A percentile compares a stretch with the other conserved stretches of the same genome.
phyloP scores from a whole-genome alignment of 2,797 vertebrate genomes.

The Urosaurus nigricauda region DNA sequence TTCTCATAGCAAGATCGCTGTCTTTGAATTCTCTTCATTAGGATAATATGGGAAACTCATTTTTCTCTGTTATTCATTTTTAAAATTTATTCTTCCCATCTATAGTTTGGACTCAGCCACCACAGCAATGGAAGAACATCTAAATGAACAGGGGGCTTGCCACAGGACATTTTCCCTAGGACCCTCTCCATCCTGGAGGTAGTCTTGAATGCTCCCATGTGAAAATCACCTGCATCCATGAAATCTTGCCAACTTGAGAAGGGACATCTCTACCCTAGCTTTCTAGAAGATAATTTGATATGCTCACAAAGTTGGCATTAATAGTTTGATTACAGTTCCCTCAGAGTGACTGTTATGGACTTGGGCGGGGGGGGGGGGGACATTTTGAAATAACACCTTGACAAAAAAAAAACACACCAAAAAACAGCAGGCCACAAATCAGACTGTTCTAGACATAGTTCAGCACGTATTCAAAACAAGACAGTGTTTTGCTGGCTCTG shows the following conservation, averaged over 20 bases:
- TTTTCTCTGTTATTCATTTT: too few relatives aligned
- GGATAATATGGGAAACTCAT: too few relatives aligned
- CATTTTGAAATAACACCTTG: neutral
- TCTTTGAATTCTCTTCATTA: too few relatives aligned
- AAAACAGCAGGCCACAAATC: neutral
- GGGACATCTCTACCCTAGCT: neutral
- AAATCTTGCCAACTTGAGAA: neutral
- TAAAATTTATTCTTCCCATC: too few relatives aligned
- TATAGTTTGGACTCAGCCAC: neutral
- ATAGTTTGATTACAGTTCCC: neutral
- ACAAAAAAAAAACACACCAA: neutral
- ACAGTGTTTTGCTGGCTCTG: constrained; percentile 10
- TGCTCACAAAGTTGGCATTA: neutral
- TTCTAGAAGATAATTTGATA: neutral
- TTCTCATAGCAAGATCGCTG: too few relatives aligned
- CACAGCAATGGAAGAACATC: neutral
- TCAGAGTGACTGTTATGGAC: neutral
- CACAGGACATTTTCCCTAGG: neutral
- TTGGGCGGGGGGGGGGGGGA: too few relatives aligned
- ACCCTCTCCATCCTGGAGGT: too few relatives aligned
- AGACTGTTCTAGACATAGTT: neutral
- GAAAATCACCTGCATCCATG: neutral
- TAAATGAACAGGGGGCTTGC: neutral
- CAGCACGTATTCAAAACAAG: constrained; percentile 11
- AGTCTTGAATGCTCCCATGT: neutral